Evolutionary conservation across 1,140 invertebrate genomes (phyloP).

Genomic region (Zophobas atratus): DNA sequence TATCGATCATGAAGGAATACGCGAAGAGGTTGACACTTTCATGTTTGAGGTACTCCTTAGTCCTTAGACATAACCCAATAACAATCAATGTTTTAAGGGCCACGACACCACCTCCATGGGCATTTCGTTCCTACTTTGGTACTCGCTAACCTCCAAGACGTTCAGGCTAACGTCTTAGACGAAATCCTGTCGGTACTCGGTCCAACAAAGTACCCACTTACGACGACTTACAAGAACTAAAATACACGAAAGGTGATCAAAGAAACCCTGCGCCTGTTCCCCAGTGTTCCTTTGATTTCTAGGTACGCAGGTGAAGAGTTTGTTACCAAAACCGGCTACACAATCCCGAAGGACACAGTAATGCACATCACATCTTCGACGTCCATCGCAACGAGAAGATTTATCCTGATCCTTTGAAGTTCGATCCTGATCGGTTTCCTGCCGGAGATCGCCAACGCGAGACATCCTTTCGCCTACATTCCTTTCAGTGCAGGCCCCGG

Average conservation of each 20-base stretch:
- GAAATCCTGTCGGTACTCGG: slow-evolving; percentile 78
- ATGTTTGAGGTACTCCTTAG: slow-evolving; percentile 80
- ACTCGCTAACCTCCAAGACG: slow-evolving; percentile 70
- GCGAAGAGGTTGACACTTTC: slow-evolving; percentile 91
- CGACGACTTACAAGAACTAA: slow-evolving; percentile 78
- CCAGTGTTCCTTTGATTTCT: slow-evolving; percentile 79
- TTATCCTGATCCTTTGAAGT: slow-evolving; percentile 77
- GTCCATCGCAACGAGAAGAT: slow-evolving; percentile 59
- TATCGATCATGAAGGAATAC: slow-evolving; percentile 78
- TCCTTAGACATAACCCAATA: not conserved
- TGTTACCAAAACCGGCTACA: slow-evolving; percentile 62
- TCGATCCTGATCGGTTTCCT: slow-evolving; percentile 81
- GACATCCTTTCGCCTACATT: slow-evolving; percentile 73
- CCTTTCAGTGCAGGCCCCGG: slow-evolving; percentile 79
- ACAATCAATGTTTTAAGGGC: slow-evolving; percentile 58
- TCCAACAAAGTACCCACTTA: slow-evolving; percentile 70
- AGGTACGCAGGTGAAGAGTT: slow-evolving; percentile 72
- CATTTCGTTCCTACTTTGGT: slow-evolving; percentile 73
- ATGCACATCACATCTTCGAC: slow-evolving; percentile 58
- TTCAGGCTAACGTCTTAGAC: slow-evolving; percentile 73
- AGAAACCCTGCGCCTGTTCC: slow-evolving; percentile 76
- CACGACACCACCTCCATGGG: slow-evolving; percentile 78
- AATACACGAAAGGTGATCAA: slow-evolving; percentile 82
- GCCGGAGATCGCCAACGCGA: slow-evolving; percentile 70
- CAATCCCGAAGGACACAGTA: slow-evolving; percentile 53